These are phyloP conservation scores for Achatina immaculata DNA, from an alignment of 1,140 invertebrate species.

Conservation along the genomic window DNA sequence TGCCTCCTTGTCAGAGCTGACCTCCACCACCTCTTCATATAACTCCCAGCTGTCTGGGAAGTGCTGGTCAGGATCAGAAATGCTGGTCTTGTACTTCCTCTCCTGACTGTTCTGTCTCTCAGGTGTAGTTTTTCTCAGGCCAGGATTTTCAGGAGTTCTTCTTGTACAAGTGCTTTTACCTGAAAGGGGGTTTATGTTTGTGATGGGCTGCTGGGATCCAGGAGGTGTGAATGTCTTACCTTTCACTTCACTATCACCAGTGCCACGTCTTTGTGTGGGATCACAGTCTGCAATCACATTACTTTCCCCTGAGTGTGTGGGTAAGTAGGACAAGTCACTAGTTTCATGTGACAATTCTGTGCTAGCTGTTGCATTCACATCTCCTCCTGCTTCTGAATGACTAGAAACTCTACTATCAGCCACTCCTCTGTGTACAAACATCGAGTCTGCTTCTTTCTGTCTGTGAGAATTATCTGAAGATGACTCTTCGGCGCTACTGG, in stretches of 20 bases:
- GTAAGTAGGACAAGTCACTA: neutral
- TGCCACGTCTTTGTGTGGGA: conserved; percentile 2
- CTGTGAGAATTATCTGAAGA: neutral
- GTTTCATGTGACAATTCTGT: neutral
- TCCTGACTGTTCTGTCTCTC: neutral
- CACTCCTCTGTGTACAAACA: neutral
- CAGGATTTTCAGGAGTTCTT: neutral
- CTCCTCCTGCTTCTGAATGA: neutral
- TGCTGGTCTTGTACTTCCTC: neutral
- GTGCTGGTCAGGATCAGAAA: neutral
- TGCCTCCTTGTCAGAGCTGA: neutral
- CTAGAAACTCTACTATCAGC: neutral
- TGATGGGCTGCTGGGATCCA: neutral
- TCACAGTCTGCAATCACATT: conserved; percentile 22
- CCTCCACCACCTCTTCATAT: conserved; percentile 29
- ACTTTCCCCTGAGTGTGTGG: conserved; percentile 6
- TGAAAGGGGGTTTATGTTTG: neutral
- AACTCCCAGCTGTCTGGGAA: conserved; percentile 30
- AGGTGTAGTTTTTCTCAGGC: neutral
- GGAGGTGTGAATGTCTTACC: conserved; percentile 11
- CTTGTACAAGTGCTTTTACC: neutral
- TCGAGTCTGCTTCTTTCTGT: neutral
- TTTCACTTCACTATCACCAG: conserved; percentile 11
- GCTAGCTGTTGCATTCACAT: neutral
- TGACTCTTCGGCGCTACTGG: too few species aligned